phyloP scores from a whole-genome alignment of 2,113 vertebrate species.

The Gymnobelideus leadbeateri region DNA sequence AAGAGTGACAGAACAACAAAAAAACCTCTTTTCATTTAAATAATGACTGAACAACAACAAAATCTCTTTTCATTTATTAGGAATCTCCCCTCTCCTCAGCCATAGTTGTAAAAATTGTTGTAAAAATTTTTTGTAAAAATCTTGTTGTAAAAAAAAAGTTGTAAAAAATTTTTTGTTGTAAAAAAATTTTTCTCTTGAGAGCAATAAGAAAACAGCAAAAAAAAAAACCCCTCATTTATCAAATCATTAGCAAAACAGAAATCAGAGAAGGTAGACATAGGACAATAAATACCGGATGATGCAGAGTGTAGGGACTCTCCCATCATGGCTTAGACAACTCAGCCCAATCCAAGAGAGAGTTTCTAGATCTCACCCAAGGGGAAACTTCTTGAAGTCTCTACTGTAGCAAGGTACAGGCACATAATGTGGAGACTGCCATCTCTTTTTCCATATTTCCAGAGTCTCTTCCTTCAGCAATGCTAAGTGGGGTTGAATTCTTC shows the following conservation, averaged over 20 bases:
- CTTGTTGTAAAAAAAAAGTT: too few relatives aligned
- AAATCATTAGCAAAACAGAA: neutral
- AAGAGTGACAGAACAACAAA: too few relatives aligned
- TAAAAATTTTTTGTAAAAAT: too few relatives aligned
- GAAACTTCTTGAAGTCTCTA: neutral
- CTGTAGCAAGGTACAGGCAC: neutral
- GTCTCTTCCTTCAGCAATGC: too few relatives aligned
- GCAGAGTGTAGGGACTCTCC: neutral
- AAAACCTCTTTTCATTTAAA: too few relatives aligned
- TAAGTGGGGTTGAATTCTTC: too few relatives aligned
- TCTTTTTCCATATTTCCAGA: neutral
- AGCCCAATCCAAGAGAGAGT: neutral
- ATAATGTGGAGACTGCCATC: neutral
- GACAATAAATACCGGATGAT: neutral
- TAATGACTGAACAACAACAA: neutral
- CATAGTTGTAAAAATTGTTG: neutral
- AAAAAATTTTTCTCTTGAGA: too few relatives aligned
- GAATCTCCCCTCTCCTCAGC: neutral
- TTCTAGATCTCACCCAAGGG: too few relatives aligned
- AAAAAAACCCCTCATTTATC: neutral
- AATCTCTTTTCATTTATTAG: neutral
- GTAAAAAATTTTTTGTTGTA: too few relatives aligned
- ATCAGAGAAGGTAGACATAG: neutral
- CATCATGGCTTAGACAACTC: neutral
- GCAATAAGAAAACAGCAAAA: neutral